Conservation (phyloP, 2,888 invertebrate species). For the Amaurobius ferox region DNA sequence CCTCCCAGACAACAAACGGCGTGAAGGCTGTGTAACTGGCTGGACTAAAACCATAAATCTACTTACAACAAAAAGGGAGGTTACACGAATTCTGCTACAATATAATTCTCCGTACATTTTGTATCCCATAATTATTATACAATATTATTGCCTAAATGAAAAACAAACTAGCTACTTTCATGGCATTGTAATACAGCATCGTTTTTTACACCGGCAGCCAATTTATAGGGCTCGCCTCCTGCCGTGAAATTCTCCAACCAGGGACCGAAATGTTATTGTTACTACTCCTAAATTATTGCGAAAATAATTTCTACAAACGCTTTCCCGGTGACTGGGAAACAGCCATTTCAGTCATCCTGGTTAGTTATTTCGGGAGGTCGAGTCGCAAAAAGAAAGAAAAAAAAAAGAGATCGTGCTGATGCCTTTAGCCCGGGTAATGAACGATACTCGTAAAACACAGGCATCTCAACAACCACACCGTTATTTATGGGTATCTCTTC, state of each 20-base stretch:
- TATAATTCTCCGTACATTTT: too few relatives aligned
- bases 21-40: too few relatives aligned
- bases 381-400: not conserved
- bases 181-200: not conserved
- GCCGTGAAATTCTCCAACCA: slow-evolving; percentile 15
- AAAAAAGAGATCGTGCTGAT: slow-evolving; percentile 30
- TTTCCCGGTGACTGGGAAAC: slow-evolving; percentile 14
- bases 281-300: slow-evolving; percentile 20
- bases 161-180: not conserved
- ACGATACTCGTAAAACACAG: slow-evolving; percentile 37
- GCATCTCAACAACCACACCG: not conserved
- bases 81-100: too few relatives aligned
- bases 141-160: not conserved
- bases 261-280: slow-evolving; percentile 18
- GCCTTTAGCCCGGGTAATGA: slow-evolving; percentile 28
- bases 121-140: slow-evolving; percentile 1
- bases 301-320: slow-evolving; percentile 22
- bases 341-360: slow-evolving; percentile 25
- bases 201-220: slow-evolving; percentile 1
- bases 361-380: slow-evolving; percentile 19
- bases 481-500: slow-evolving; percentile 14
- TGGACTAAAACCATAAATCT: too few relatives aligned
- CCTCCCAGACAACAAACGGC: too few relatives aligned
- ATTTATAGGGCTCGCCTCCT: not conserved
- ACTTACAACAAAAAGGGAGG: too few relatives aligned